These are phyloP conservation scores for Nipponacmea schrenckii DNA, from an alignment of 2,888 invertebrate genomes.

Conservation along the genomic window DNA sequence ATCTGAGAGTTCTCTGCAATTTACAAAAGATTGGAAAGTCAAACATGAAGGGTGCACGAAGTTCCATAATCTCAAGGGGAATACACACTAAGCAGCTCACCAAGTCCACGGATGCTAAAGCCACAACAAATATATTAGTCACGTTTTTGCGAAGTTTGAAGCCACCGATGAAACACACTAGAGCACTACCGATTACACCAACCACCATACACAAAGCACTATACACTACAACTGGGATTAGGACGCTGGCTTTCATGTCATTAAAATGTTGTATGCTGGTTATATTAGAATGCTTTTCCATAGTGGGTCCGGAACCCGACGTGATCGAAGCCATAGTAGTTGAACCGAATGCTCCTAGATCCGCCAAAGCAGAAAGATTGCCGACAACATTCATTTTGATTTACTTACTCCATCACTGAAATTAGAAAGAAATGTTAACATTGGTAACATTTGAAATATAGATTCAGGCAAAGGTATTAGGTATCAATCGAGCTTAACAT, in stretches of 20 bases:
- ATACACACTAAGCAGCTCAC: slow-evolving; percentile 31
- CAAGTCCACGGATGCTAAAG: slow-evolving; percentile 32
- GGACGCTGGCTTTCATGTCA: background rate
- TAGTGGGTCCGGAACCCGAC: too few relatives aligned
- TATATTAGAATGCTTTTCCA: too few relatives aligned
- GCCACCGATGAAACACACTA: slow-evolving; percentile 31
- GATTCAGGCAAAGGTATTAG: too few relatives aligned
- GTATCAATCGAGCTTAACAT: too few relatives aligned
- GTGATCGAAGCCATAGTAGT: too few relatives aligned
- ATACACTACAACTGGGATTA: slow-evolving; percentile 26
- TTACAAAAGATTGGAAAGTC: slow-evolving; percentile 27
- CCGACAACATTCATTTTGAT: too few relatives aligned
- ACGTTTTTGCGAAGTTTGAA: slow-evolving; percentile 25
- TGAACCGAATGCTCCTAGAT: too few relatives aligned
- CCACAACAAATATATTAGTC: slow-evolving; percentile 31
- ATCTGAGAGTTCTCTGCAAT: slow-evolving; percentile 25
- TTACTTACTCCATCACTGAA: too few relatives aligned
- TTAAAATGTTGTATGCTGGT: background rate
- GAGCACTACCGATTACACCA: slow-evolving; percentile 29
- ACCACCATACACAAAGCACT: slow-evolving; percentile 25
- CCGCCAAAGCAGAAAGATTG: too few relatives aligned
- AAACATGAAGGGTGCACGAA: slow-evolving; percentile 23
- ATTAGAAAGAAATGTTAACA: too few relatives aligned
- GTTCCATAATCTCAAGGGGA: slow-evolving; percentile 31
- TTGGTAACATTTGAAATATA: too few relatives aligned